Evolutionary conservation across 2,113 vertebrate genomes (phyloP), one percentile per base, ranked within the genome.

Genomic region (Cacatua alba): DNA sequence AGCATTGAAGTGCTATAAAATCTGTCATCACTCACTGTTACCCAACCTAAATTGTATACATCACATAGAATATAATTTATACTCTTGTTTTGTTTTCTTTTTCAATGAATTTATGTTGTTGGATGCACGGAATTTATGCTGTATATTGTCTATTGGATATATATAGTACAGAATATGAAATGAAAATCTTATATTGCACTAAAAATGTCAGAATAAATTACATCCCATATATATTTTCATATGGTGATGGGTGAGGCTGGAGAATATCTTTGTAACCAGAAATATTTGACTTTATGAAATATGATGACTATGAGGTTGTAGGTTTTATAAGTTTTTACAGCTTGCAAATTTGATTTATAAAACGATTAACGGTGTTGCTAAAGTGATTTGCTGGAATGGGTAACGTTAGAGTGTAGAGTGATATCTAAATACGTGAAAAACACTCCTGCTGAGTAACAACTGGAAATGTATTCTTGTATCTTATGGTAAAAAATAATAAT

Each of bases 321-420:
- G 35, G 43, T 67, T 95, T 94, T 71, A 7, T 33, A 86, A 63
- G 28, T 82, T 78, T 57, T 76, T 72, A 48, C 24, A 77, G 19
- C 43, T 94, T 92, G 57, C 18, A 90, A 88, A 90, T 88, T 59
- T 90, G 37, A 63, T 93, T 95, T 93, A 39, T 86, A 76, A 57
- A 63, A 76, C 41, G 53, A 92, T 95, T 79, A 94, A 51, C n/a
- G 33, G 8, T 68, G n/a, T 90, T 83, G 33, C 65, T 86, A 35
- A 90, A 90, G 43, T 41, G 51, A 51, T 89, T 89, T 93, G 78
- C 46, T 91, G 65, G 28, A 91, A 71, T 48, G 16, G 49, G 29
- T 67, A 90, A 59, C 23, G 51, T 77, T 67, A 59, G 21, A 55
- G 15, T 46, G 7, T 80, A 43, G 70, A n/a, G 39, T 43, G 72